Conservation (phyloP, 2,888 invertebrate genomes). For the Tetragnatha montana region DNA sequence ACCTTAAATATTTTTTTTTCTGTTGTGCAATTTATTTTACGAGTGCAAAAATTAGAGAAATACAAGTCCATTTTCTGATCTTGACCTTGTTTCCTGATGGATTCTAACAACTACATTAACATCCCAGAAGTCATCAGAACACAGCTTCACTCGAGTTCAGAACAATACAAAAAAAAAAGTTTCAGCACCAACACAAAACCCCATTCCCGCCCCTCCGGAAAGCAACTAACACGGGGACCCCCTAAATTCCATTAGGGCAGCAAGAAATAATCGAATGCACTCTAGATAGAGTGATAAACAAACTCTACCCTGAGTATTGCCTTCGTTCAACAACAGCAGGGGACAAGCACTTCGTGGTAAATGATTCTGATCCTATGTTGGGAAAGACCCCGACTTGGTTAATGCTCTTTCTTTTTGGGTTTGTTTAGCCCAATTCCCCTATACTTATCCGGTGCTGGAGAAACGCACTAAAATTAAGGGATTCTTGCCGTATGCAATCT, state of each 20-base stretch:
- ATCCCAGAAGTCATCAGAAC: no score
- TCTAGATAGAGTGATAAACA: constrained; percentile 3
- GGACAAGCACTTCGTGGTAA: neutral
- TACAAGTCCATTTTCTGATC: no score
- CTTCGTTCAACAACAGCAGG: neutral
- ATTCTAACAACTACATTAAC: no score
- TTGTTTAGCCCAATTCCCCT: neutral
- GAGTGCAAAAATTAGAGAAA: no score
- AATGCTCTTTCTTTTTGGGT: neutral
- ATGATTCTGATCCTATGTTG: neutral
- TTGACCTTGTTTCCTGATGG: no score
- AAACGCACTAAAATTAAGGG: no score
- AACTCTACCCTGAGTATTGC: neutral
- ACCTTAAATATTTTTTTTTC: no score
- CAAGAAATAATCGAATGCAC: neutral
- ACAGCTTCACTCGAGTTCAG: neutral
- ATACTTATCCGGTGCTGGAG: no score
- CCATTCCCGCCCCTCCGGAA: neutral
- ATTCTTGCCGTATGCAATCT: no score
- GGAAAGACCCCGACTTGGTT: neutral
- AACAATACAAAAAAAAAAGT: no score
- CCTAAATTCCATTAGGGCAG: neutral
- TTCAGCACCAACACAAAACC: neutral
- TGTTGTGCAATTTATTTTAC: no score
- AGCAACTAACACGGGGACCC: neutral